Evolutionary conservation across 2,888 invertebrate species (phyloP).

Genomic region (Cerastis leucographa): DNA sequence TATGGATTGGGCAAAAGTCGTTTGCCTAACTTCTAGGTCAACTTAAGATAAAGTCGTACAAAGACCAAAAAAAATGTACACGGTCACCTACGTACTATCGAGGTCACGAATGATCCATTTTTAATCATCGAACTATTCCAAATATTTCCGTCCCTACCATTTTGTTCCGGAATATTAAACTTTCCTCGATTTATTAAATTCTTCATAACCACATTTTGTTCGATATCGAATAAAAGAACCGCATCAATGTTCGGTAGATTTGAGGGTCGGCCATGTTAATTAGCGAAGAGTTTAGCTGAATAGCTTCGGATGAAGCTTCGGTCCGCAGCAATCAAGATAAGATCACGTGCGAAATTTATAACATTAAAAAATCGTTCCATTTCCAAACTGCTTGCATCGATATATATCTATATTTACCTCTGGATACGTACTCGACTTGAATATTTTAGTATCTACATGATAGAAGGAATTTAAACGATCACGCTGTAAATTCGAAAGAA

Average conservation of each 20-base stretch:
- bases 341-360: conserved; percentile 79
- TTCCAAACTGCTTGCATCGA: conserved; percentile 43
- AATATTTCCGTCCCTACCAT: conserved; percentile 32
- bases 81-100: neutral
- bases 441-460: conserved; percentile 48
- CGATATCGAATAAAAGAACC: conserved; percentile 66
- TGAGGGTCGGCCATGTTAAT: conserved; percentile 70
- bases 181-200: conserved; percentile 49
- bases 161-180: conserved; percentile 43
- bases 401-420: conserved; percentile 37
- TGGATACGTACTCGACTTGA: conserved; percentile 40
- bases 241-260: conserved; percentile 67
- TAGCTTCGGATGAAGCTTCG: conserved; percentile 61
- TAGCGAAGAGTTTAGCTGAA: conserved; percentile 71
- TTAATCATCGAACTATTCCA: conserved; percentile 50
- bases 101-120: conserved; percentile 15
- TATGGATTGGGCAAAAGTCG: neutral
- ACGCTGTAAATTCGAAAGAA: conserved; percentile 22
- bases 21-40: neutral
- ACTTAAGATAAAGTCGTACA: neutral
- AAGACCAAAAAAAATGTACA: neutral
- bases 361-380: conserved; percentile 70
- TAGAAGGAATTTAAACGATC: conserved; percentile 35
- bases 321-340: conserved; percentile 44
- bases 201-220: conserved; percentile 53